Percentiles rank a stretch among this genome's conserved stretches.
These are phyloP conservation scores for Ataeniobius toweri DNA, from an alignment of 2,797 vertebrate genomes.

Conservation along the genomic window DNA sequence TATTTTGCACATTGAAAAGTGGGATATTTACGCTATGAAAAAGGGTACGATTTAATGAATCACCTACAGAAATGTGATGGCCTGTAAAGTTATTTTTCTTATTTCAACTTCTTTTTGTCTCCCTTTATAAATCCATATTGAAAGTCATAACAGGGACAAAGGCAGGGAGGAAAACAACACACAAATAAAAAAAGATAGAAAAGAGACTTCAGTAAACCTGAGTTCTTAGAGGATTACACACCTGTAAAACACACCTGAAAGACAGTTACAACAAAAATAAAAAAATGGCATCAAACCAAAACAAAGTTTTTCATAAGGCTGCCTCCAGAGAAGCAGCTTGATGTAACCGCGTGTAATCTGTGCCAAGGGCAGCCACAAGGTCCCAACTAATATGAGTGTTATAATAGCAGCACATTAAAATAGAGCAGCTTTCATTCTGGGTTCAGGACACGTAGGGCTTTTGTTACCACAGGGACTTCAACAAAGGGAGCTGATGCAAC, in stretches of 20 bases:
- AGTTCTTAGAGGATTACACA: background rate
- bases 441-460: constrained; percentile 69
- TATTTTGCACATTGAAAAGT: background rate
- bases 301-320: constrained; percentile 36
- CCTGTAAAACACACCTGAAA: constrained; percentile 12
- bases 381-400: constrained; percentile 57
- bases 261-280: constrained; percentile 24
- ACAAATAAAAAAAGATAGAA: background rate
- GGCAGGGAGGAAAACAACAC: background rate
- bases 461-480: constrained; percentile 64
- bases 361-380: constrained; percentile 74
- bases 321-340: constrained; percentile 56
- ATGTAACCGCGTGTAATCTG: constrained; percentile 75
- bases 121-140: background rate
- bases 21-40: background rate
- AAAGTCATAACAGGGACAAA: background rate
- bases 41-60: background rate
- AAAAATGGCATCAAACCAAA: constrained; percentile 32
- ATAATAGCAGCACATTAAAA: constrained; percentile 70
- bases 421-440: constrained; percentile 61
- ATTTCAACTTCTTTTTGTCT: background rate
- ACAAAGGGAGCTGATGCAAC: constrained; percentile 69
- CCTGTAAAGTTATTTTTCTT: background rate
- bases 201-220: background rate
- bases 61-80: background rate